Evolutionary conservation across 2,797 vertebrate species (phyloP).

Genomic region (Sebastes ruberrimus): DNA sequence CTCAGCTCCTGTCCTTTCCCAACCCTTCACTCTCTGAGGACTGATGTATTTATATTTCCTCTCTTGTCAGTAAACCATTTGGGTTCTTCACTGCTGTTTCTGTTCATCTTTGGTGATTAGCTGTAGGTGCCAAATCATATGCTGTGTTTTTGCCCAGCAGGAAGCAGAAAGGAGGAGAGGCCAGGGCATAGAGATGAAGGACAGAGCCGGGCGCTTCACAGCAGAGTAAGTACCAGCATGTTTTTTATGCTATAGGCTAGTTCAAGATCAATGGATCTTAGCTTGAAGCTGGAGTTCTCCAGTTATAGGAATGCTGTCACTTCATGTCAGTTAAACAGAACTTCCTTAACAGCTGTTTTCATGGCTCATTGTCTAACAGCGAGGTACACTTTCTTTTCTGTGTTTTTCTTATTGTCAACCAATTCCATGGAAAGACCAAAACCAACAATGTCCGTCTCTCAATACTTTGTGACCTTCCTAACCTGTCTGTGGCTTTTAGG

Average conservation of each 20-base stretch:
- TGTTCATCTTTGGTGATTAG: not conserved
- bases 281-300: not conserved
- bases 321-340: not conserved
- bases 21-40: slow-evolving; percentile 31
- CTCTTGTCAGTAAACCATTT: slow-evolving; percentile 25
- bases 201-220: slow-evolving; percentile 46
- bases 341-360: not conserved
- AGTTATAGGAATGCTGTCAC: not conserved
- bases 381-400: not conserved
- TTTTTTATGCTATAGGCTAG: not conserved
- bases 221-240: slow-evolving; percentile 70
- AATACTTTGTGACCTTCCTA: too few relatives aligned
- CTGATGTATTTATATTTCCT: slow-evolving; percentile 21
- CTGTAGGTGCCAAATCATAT: slow-evolving; percentile 29
- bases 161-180: slow-evolving; percentile 70
- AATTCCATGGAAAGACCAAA: not conserved
- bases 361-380: not conserved
- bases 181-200: slow-evolving; percentile 62
- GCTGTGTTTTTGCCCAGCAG: slow-evolving; percentile 70
- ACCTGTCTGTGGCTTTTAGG: not conserved
- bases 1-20: slow-evolving; percentile 18
- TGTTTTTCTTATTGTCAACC: not conserved
- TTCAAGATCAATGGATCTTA: slow-evolving; percentile 6
- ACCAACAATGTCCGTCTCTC: too few relatives aligned
- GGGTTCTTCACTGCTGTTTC: slow-evolving; percentile 23